Evolutionary conservation across 2,888 invertebrate genomes (phyloP).

Genomic region (Allolobophora icterica): DNA sequence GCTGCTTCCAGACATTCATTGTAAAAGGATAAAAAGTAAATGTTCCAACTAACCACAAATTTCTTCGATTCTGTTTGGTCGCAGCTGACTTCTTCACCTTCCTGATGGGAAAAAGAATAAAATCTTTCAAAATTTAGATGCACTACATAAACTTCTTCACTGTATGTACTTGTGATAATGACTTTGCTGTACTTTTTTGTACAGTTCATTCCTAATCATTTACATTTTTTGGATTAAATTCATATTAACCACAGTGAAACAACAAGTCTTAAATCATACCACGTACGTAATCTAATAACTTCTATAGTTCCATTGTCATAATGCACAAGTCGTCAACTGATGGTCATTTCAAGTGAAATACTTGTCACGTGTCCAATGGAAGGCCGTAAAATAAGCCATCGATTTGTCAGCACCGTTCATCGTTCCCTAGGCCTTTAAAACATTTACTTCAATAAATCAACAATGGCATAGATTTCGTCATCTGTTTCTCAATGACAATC

Average conservation of each 20-base stretch:
- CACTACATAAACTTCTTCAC: background rate
- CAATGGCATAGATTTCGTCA: too few species aligned
- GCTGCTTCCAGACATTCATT: too few species aligned
- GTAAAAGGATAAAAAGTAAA: too few species aligned
- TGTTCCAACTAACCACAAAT: constrained; percentile 27
- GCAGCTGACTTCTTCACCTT: background rate
- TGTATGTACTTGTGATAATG: background rate
- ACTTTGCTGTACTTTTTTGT: background rate
- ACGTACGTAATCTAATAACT: background rate
- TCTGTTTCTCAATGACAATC: too few species aligned
- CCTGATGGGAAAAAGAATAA: constrained; percentile 4
- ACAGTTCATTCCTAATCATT: background rate
- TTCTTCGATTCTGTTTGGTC: background rate
- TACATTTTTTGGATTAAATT: background rate
- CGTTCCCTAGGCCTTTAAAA: too few species aligned
- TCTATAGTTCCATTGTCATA: background rate
- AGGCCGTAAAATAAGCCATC: too few species aligned
- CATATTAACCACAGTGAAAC: too few species aligned
- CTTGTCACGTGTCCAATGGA: too few species aligned
- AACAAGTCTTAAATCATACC: background rate
- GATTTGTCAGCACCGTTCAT: too few species aligned
- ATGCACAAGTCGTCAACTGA: too few species aligned
- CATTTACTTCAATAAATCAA: too few species aligned
- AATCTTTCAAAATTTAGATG: background rate
- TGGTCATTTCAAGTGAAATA: too few species aligned